Percentiles rank a stretch among this genome's conserved stretches.
Conservation (phyloP, 2,113 vertebrate species). For the Onychorhynchus coronatus region DNA sequence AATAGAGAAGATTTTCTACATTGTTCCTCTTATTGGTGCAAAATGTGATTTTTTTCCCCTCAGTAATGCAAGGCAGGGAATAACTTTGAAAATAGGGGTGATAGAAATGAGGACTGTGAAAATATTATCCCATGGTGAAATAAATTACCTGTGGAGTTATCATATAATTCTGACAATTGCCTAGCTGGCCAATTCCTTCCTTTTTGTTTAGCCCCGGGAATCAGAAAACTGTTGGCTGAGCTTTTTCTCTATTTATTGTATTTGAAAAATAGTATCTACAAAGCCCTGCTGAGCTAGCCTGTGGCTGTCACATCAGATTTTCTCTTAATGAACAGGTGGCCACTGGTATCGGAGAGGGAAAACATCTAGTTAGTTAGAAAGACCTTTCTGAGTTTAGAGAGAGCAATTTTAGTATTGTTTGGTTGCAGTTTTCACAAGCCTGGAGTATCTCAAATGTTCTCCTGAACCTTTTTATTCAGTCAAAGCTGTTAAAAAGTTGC, state of each 20-base stretch:
- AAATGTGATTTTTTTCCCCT: neutral
- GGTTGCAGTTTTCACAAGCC: neutral
- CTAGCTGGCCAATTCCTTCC: neutral
- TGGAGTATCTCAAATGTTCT: neutral
- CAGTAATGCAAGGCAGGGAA: neutral
- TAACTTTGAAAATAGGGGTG: neutral
- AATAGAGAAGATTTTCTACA: neutral
- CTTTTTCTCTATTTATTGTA: neutral
- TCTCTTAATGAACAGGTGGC: neutral
- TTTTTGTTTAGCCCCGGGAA: neutral
- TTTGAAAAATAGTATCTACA: neutral
- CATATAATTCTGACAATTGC: neutral
- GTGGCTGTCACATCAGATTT: neutral
- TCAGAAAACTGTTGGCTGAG: neutral
- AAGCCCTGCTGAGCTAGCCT: neutral
- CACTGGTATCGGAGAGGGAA: neutral
- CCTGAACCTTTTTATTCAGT: neutral
- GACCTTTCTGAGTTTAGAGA: neutral
- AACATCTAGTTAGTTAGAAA: neutral
- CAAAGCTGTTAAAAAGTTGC: neutral
- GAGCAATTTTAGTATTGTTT: neutral
- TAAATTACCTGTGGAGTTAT: slow-evolving; percentile 1
- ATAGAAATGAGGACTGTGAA: neutral
- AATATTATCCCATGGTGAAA: neutral
- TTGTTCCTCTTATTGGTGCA: neutral